Base-by-base conservation (phyloP, 2,797 vertebrate genomes). In the Danio choprae region DNA sequence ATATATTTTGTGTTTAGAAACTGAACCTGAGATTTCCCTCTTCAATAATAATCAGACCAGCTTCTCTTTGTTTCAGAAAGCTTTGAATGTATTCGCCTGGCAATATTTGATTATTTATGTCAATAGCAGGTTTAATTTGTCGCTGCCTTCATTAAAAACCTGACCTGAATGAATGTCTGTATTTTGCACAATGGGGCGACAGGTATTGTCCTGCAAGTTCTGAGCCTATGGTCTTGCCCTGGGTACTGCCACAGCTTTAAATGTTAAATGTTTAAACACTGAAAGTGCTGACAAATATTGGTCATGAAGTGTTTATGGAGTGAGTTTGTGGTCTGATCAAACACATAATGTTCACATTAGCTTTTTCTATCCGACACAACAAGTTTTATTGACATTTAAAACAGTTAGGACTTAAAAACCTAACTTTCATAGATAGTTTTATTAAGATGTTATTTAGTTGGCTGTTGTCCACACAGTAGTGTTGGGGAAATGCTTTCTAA, bases 231-330 rank as follows among this genome's bases (percentile, higher is more conserved):
- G 76, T 51, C 10, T 13, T 76, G 79, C 79, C 79, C 60, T 60
- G 16, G 62, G 82, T 67, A 60, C 60, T 79, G 70, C 71, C 65
- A 81, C 44, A 11, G 56, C 18, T n/a, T n/a, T n/a, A n/a, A n/a
- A n/a, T n/a, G n/a, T n/a, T n/a, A 50, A 81, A 48, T 81, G 59
- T 65, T 70, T 79, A 67, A 53, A 65, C 63, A 78, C 56, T 81
- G 70, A 22, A 77, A 82, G 81, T 46, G 16, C 51, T 70, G 29
- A 58, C 38, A 71, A 78, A 85, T 75, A 81, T 83, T 85, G 60
- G 80, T 62, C 16, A 36, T 67, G 71, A 71, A 72, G 65, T 70
- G 40, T 62, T 43, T 69, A 53, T 62, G 62, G 41, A 56, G 29
- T 53, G 77, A 63, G 56, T 22, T 68, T 70, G 56, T 75, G 71